Evolutionary conservation across 2,888 invertebrate genomes (phyloP).

Genomic region (Drosophila subsilvestris): DNA sequence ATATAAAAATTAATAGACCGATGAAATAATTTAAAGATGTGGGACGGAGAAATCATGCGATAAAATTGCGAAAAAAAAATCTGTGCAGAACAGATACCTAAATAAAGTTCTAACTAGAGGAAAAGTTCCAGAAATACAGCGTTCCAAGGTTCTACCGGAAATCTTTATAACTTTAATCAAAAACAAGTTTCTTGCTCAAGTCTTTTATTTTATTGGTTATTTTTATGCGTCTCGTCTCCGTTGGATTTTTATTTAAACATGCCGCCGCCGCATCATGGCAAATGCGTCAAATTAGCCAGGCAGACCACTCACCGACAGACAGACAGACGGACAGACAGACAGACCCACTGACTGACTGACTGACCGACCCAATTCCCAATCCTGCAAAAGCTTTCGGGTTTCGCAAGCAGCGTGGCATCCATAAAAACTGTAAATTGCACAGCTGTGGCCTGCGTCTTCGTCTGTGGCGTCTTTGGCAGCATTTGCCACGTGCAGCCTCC

Average conservation of each 20-base stretch:
- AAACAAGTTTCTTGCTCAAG: slow-evolving; percentile 70
- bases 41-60: too few relatives aligned
- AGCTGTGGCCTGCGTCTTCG: slow-evolving; percentile 64
- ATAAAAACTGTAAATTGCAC: slow-evolving; percentile 79
- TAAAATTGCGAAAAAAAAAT: too few relatives aligned
- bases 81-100: too few relatives aligned
- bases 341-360: slow-evolving; percentile 37
- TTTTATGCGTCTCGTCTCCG: slow-evolving; percentile 13
- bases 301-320: slow-evolving; percentile 31
- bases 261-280: slow-evolving; percentile 62
- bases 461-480: slow-evolving; percentile 14
- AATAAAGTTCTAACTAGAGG: too few relatives aligned
- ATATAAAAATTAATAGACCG: too few relatives aligned
- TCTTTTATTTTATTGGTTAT: slow-evolving; percentile 42
- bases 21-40: too few relatives aligned
- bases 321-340: slow-evolving; percentile 3
- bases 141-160: not conserved
- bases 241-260: slow-evolving; percentile 35
- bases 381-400: slow-evolving; percentile 32
- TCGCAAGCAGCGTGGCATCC: slow-evolving; percentile 64
- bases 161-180: not conserved
- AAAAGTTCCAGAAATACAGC: not conserved
- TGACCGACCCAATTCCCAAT: slow-evolving; percentile 49
- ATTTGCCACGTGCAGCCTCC: slow-evolving; percentile 77
- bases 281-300: slow-evolving; percentile 73